Evolutionary conservation across 1,140 invertebrate genomes (phyloP).

Genomic region (Magallana angulata): DNA sequence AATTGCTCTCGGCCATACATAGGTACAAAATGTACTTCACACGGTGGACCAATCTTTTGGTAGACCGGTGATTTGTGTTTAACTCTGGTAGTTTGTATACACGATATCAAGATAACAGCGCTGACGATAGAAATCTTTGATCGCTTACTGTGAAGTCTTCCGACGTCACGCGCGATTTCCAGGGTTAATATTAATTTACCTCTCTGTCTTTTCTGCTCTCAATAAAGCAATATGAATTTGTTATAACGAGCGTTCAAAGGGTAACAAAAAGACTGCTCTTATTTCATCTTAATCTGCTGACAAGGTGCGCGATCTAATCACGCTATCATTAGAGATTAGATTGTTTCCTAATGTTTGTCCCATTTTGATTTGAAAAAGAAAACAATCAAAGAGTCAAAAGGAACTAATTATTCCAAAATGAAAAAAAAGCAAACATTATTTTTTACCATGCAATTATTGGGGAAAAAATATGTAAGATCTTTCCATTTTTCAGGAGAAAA

Average conservation of each 20-base stretch:
- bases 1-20: conserved; percentile 6
- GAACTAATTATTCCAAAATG: neutral
- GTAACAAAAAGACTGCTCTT: neutral
- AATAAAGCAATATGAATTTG: neutral
- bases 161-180: conserved; percentile 18
- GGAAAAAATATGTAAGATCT: too few relatives aligned
- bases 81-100: conserved; percentile 24
- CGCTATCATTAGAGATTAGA: neutral
- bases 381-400: neutral
- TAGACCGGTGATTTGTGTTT: neutral
- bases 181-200: conserved; percentile 35
- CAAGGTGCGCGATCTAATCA: neutral
- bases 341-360: neutral
- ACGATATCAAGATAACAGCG: neutral
- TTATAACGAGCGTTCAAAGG: conserved; percentile 2
- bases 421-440: neutral
- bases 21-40: conserved; percentile 15
- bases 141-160: conserved; percentile 2
- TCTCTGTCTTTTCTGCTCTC: neutral
- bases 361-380: conserved; percentile 4
- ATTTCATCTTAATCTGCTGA: conserved; percentile 10
- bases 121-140: neutral
- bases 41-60: neutral
- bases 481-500: too few relatives aligned
- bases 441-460: neutral